Evolutionary conservation across 1,140 invertebrate genomes (phyloP), one percentile per base, ranked within the genome.

Genomic region (Thaumatotibia leucotreta): DNA sequence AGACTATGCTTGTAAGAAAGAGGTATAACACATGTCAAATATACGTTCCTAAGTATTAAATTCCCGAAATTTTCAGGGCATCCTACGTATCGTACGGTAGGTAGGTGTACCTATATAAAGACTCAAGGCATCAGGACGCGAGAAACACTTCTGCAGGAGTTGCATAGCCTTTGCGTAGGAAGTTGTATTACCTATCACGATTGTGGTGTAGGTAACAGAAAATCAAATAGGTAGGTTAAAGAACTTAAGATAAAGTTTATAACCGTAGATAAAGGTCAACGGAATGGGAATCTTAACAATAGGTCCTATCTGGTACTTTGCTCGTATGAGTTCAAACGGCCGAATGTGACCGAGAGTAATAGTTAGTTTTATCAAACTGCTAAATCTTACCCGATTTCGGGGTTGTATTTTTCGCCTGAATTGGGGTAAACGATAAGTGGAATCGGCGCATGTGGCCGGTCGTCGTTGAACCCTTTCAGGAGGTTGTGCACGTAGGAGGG

Each of bases 371-470:
- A 73, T 70, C 65, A 64, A 66, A 67, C 63, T 31, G 67, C 62
- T 31, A 58, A 63, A 73, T 75, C 79, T 88, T 89, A 93, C 84
- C 92, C 93, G 72, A 93, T 87, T 82, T 93, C 91, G 24, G 93
- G 92, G 71, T 92, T 93, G 88, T 94, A 95, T 75, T 91, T 92
- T 85, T 96, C 95, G 63, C 95, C 95, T 73, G 94, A 95, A 84
- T 97, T 97, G 5, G 96, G 96, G 90, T 97, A 97, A 4, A 95
- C 94, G 74, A 97, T 93, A 11, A 96, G 88, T 8, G 94, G 94
- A 61, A 95, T 91, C 63, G 90, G 88, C 35, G 84, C 85, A 76
- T 91, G 84, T 58, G 81, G 83, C 65, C 90, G 83, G 50, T 91
- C 86, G 63, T 88, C 88, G 70, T 93, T 92, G 72, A 95, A 91